A percentile compares a stretch with the other conserved stretches of the same genome.
phyloP scores from a whole-genome alignment of 1,140 invertebrate genomes.

The Ridgeia piscesae region DNA sequence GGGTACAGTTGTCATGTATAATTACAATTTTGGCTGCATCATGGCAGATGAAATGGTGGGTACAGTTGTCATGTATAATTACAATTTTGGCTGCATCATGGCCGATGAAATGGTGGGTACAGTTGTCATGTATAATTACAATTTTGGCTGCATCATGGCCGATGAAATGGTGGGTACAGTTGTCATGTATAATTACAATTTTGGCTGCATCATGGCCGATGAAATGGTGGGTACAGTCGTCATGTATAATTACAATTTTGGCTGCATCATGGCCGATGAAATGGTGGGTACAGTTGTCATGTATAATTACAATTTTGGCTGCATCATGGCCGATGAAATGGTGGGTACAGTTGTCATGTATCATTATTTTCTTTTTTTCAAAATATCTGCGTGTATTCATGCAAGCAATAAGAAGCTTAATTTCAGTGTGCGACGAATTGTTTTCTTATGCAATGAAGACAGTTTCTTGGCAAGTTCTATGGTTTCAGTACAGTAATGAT shows the following conservation, averaged over 20 bases:
- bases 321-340: conserved; percentile 99
- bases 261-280: conserved; percentile 99
- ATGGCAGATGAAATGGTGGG: conserved; percentile 97
- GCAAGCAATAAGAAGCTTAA: no score
- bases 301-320: conserved; percentile 73
- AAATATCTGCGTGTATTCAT: no score
- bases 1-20: no score
- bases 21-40: conserved; percentile 90
- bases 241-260: conserved; percentile 66
- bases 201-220: conserved; percentile 98
- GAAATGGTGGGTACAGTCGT: conserved; percentile 75
- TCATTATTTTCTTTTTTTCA: neutral
- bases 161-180: conserved; percentile 83
- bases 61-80: neutral
- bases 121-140: conserved; percentile 50
- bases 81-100: conserved; percentile 94
- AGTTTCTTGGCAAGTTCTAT: no score
- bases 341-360: conserved; percentile 48
- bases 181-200: conserved; percentile 61
- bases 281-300: conserved; percentile 67
- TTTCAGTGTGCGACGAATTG: no score
- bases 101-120: conserved; percentile 90
- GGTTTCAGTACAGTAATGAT: no score
- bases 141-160: conserved; percentile 96
- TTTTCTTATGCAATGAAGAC: no score